Evolutionary conservation across 2,797 vertebrate species (phyloP), one percentile per base, ranked within the genome.

Genomic region (Catharus ustulatus): DNA sequence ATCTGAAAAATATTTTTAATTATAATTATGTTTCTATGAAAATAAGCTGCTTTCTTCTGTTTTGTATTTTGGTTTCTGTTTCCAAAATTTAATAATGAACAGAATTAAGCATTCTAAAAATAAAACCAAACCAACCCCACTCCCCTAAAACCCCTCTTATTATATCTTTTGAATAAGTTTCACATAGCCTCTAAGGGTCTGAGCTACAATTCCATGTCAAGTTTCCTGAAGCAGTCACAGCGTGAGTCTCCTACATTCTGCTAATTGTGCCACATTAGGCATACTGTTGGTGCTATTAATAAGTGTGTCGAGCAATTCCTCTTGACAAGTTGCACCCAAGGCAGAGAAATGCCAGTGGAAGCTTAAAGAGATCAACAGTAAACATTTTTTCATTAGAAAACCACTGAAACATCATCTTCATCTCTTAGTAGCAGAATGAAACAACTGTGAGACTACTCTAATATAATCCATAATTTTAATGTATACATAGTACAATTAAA

Each of bases 231-330:
- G 58, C 27, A 90, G 54, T 84, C 69, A 69, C 62, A 84, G 66
- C 18, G 3, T 88, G 24, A 93, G 24, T 72, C 75, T 89, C 77
- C 42, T 83, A 55, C 58, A 73, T 69, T 78, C 38, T 80, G 72
- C 32, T 94, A 95, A 95, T 84, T 96, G 62, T 74, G 75, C 75
- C 93, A 88, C 40, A 90, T 93, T 95, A 95, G 43, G 40, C 72
- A 81, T 84, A 81, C 66, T 89, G 43, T 81, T 94, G 68, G 30
- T 52, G 30, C 43, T 93, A 51, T 88, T 91, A 91, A 77, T 54
- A 87, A 87, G 5, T 34, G 27, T 86, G 46, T 84, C 6, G 2
- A 73, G 51, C 24, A 89, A 90, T 83, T 86, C 75, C 51, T 84
- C 91, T 78, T 93, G 95, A 87, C 89, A 81, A 27, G 23, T 84